Base-by-base conservation (phyloP, 2,888 invertebrate genomes). In the Cantharis lateralis region DNA sequence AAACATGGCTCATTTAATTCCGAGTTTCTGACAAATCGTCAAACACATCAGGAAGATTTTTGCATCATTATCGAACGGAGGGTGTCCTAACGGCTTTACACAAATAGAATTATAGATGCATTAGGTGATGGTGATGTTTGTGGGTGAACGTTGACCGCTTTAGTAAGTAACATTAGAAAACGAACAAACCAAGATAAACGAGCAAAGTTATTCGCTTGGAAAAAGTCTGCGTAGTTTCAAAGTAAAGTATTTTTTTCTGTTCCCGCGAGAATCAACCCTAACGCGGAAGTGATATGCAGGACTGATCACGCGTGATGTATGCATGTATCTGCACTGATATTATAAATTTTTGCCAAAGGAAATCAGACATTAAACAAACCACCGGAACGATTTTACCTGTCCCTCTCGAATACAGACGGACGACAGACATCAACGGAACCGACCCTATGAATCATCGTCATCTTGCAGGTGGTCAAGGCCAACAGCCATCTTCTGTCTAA, bases 131-230 rank as follows among this genome's bases (percentile, higher is more conserved):
- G 85, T 86, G 82, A 81, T 68, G 66, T 16, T 80, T 83, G 84
- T 75, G 84, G 83, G 80, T 82, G 81, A 83, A 83, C 82, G 83
- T 82, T 85, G 85, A 85, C 86, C 86, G 84, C 83, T 85, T 85
- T 72, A 85, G 83, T 85, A 85, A 84, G 85, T 86, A 85, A 84
- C 81, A 83, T 81, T 83, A 81, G 84, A 84, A 86, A 86, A 83
- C 84, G 84, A 86, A 86, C 85, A 86, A 87, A 87, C 86, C 83
- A 86, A 86, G 86, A 86, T 86, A 86, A 87, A 87, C 86, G 85
- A 82, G 76, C 78, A 74, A 77, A 82, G 80, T 83, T 83, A 85
- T 82, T 82, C 82, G 83, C 79, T 82, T 82, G 86, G 85, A 85
- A 86, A 48, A 85, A 84, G 84, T 82, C 83, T 85, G 84, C 48